Evolutionary conservation across 2,888 invertebrate genomes (phyloP).

Genomic region (Macaria liturata): DNA sequence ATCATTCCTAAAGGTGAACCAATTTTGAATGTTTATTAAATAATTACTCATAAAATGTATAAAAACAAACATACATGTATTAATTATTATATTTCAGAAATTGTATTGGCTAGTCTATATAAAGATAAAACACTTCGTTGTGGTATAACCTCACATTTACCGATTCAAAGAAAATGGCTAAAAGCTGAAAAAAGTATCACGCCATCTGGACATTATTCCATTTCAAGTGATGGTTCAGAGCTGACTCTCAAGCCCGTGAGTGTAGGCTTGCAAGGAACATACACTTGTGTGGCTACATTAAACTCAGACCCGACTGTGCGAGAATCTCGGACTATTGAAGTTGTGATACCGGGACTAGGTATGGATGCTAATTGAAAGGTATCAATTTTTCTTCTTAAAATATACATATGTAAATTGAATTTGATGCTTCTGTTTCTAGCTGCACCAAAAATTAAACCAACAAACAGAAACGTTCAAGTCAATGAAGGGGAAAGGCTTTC

Average conservation of each 20-base stretch:
- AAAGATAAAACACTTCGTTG: slow-evolving; percentile 9
- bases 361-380: slow-evolving; percentile 2
- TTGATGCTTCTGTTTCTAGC: background rate
- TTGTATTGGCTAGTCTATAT: too few relatives aligned
- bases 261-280: slow-evolving; percentile 23
- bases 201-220: slow-evolving; percentile 14
- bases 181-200: background rate
- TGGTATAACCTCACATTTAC: slow-evolving; percentile 17
- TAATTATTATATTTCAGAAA: too few relatives aligned
- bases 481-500: background rate
- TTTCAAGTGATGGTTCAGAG: slow-evolving; percentile 20
- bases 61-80: too few relatives aligned
- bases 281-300: slow-evolving; percentile 27
- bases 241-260: slow-evolving; percentile 13
- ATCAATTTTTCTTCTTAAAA: too few relatives aligned
- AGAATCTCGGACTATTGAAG: slow-evolving; percentile 9
- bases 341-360: slow-evolving; percentile 26
- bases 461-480: background rate
- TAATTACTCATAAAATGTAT: too few relatives aligned
- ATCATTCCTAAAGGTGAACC: background rate
- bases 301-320: slow-evolving; percentile 16
- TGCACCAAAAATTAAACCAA: background rate
- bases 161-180: slow-evolving; percentile 27
- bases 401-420: background rate
- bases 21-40: too few relatives aligned